Evolutionary conservation across 2,797 vertebrate genomes (phyloP), one percentile per base, ranked within the genome.

Genomic region (Schizothorax lantsangensis): DNA sequence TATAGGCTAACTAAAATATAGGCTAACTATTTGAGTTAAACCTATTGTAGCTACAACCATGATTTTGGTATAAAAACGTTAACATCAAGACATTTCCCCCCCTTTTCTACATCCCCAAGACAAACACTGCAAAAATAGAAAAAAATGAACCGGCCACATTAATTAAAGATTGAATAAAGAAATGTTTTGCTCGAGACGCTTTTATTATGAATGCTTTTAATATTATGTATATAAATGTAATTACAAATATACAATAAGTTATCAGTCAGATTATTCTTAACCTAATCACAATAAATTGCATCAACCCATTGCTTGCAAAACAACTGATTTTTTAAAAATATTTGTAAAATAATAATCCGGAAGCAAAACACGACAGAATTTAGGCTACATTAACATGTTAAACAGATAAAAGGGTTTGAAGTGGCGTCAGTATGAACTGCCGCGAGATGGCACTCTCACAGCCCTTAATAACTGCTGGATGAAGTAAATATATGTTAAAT

Each of bases 361-460:
- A 30, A 84, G 21, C 23, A 54, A 49, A 68, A 57, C 3, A 77
- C 21, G 52, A 26, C 33, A 17, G 12, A 26, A 52, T 8, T 66
- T 17, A 14, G n/a, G 11, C n/a, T 26, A 26, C 12, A 84, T 49
- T 1, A 77, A 38, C 21, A 47, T 23, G 26, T 21, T 19, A 6
- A 52, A 64, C 40, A n/a, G 17, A 45, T 47, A 75, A 17, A 59
- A 33, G 15, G 54, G 40, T 77, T 19, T 7, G n/a, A 38, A 30
- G 36, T 30, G 45, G 33, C 62, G 30, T n/a, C 7, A 49, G 64
- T 69, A 4, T 26, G 21, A 40, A 26, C 33, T 84, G 47, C 89
- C 94, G 81, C 92, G 89, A 94, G 95, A 90, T 95, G 94, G 93
- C 87, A 94, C 52, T 87, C 40, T 73, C 43, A 59, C 40, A 62